phyloP scores from a whole-genome alignment of 2,888 invertebrate species.

The Heliconius hortense region DNA sequence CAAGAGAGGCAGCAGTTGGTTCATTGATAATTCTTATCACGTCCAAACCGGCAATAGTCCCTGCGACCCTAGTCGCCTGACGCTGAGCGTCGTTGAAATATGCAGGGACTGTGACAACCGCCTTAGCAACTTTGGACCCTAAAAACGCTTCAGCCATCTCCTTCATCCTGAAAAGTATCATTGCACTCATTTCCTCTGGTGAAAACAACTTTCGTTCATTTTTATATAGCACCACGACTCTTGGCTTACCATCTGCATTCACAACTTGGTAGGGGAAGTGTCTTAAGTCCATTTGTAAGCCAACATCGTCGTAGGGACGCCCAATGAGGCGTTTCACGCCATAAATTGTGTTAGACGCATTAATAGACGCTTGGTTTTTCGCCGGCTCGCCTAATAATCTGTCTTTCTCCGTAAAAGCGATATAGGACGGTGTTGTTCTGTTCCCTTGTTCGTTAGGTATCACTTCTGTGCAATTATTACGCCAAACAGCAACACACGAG shows the following conservation, averaged over 20 bases:
- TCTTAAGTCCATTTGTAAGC: conserved; percentile 62
- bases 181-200: conserved; percentile 66
- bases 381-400: conserved; percentile 66
- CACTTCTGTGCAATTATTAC: conserved; percentile 59
- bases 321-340: conserved; percentile 66
- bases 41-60: conserved; percentile 61
- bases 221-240: conserved; percentile 58
- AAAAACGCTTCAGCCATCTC: conserved; percentile 61
- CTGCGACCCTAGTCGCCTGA: conserved; percentile 62
- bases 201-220: conserved; percentile 56
- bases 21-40: conserved; percentile 64
- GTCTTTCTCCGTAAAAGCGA: conserved; percentile 60
- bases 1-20: conserved; percentile 66
- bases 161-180: conserved; percentile 66
- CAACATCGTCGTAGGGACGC: conserved; percentile 59
- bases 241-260: conserved; percentile 66
- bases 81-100: conserved; percentile 67
- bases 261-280: conserved; percentile 60
- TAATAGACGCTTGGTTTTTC: conserved; percentile 59
- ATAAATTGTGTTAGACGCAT: conserved; percentile 64
- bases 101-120: conserved; percentile 69
- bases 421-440: conserved; percentile 62
- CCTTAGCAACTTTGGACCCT: conserved; percentile 56
- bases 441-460: conserved; percentile 65
- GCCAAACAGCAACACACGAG: conserved; percentile 68